These are phyloP conservation scores for Nettapus auritus DNA, from an alignment of 2,113 vertebrate species.

Conservation along the genomic window DNA sequence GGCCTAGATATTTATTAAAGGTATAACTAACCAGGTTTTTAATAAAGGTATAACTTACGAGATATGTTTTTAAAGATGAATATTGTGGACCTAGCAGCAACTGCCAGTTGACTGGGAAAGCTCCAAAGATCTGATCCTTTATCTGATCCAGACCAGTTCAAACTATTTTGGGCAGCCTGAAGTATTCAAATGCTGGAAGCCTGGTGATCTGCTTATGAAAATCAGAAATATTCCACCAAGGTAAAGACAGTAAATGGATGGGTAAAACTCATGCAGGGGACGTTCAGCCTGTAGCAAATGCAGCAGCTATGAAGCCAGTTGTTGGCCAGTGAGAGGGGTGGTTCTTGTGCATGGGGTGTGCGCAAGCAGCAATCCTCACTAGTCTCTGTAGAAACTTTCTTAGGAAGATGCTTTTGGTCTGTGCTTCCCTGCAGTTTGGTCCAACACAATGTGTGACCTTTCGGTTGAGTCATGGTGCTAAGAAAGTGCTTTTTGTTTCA, in stretches of 20 bases:
- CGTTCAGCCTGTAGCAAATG: neutral
- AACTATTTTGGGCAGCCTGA: neutral
- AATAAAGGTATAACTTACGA: neutral
- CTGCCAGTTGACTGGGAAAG: neutral
- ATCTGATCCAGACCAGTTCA: neutral
- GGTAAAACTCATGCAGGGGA: neutral
- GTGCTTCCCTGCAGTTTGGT: neutral
- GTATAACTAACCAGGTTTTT: neutral
- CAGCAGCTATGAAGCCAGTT: neutral
- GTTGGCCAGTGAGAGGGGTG: neutral
- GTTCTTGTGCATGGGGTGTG: rapidly evolving
- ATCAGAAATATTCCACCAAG: neutral
- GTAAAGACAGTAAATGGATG: neutral
- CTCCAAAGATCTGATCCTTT: neutral
- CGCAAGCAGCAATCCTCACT: neutral
- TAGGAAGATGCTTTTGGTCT: neutral
- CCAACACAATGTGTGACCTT: neutral
- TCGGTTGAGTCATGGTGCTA: neutral
- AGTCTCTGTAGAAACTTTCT: neutral
- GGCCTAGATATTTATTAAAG: neutral
- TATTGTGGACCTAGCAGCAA: neutral
- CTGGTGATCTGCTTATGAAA: neutral
- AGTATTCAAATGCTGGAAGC: neutral
- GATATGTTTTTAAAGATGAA: neutral
- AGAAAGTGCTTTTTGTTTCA: neutral